Base-by-base conservation (phyloP, 2,113 vertebrate genomes). In the Pampusana beccarii region DNA sequence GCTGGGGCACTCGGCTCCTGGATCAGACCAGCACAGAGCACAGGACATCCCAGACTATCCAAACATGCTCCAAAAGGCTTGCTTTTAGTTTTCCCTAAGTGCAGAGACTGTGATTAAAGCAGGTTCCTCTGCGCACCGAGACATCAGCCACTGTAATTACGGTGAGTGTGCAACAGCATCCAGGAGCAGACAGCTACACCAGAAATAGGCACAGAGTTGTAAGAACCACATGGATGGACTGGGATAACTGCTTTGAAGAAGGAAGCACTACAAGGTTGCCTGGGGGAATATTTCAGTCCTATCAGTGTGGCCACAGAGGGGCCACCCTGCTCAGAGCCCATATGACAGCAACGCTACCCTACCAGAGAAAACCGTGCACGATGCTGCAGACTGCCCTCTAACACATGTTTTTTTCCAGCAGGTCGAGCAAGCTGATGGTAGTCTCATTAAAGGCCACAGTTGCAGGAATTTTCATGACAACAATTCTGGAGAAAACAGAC, bases 351-450 rank as follows among this genome's bases (percentile, higher is more conserved):
- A 7, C 19, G 65, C 33, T 71, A 36, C 51, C 38, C 67, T 25
- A 38, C 24, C 34, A 50, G 29, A 3, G 65, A 67, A 53, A 77
- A 5, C 16, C 28, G 65, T 64, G 26, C 0, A 0, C 0, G 3
- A 7, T 62, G 80, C 56, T 74, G 75, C 80, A 71, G 60, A 11
- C 24, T 83, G 60, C n/a, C 72, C 14, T 21, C 19, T 34, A 38
- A 36, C 14, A 13, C 5, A 1, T 4, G 21, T 4, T 38, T 40
- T 24, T 58, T 38, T 44, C 71, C 56, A 78, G 70, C 58, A 94
- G 46, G 40, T 11, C 82, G 16, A 84, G 64, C 34, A 71, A 66
- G 44, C 40, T n/a, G 53, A n/a, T 44, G 44, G 16, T 25, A 56
- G 44, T 40, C 34, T 56, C n/a, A 78, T 48, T 36, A 69, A 79